Evolutionary conservation across 35 echinoderm and acorn worm genomes (phyloP), one percentile per base, ranked within the genome.

Genomic region (Holothuria glaberrima): DNA sequence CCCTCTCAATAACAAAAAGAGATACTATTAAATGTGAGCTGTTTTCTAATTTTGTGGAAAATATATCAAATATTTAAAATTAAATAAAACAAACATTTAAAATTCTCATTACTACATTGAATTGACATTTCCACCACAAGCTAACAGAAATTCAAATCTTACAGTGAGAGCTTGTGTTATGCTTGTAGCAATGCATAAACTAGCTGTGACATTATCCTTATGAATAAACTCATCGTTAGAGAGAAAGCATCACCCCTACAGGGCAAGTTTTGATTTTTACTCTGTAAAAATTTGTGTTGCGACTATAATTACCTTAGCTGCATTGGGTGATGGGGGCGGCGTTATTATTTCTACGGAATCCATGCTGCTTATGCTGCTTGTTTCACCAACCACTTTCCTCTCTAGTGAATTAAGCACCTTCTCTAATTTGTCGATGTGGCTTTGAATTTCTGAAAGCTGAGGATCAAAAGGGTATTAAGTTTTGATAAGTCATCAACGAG

Each of bases 401-500:
- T 97, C 95, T 19, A 97, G 80, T 5, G 89, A 89, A 33, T 88
- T 89, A 38, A 97, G 57, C 7, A 91, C 86, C 26, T 67, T 57
- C 45, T 97, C 95, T 10, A 97, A 57, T 33, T 91, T 92, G 44
- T 97, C 92, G n/a, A 97, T 93, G 80, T 94, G 86, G 60, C 67
- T 83, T 64, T 94, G 92, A 30, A 97, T 97, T 38, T 90, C 87
- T 24, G 95, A 94, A 27, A 97, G 86, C 95, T 97, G 67, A 22
- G 30, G 81, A 34, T 44, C 68, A 86, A n/a, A 28, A 82, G 13
- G 50, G 50, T 54, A 17, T 1, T 2, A 54, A 14, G 50, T 54
- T 54, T 54, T 54, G 50, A 54, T 2, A 54, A 54, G 13, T 54
- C 5, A 54, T 54, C 16, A 14, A 17, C 12, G 50, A 54, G 50